Evolutionary conservation across 2,113 vertebrate species (phyloP), one percentile per base, ranked within the genome.

Genomic region (Collichthys lucidus): DNA sequence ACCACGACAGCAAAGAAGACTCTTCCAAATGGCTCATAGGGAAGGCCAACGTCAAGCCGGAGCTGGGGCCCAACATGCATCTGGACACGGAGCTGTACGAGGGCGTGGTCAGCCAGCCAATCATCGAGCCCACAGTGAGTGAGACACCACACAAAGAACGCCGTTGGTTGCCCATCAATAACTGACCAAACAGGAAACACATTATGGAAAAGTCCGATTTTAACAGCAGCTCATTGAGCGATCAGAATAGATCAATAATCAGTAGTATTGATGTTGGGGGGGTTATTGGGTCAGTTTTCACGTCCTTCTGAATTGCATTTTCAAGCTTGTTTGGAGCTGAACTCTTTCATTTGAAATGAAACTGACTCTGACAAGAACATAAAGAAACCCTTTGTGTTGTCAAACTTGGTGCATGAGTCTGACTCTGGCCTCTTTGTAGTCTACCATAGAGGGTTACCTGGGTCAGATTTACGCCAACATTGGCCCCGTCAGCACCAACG

Each of bases 391-490:
- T 17, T 29, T 11, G 22, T 26, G 9, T 3, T 10, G 50, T 53
- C 10, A 10, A 53, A 26, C 24, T 2, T 31, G 24, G 24, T 17
- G 10, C 53, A 12, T 59, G 44, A 35, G 35, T 11, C 22, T 47
- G 40, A 46, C 5, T 0, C 11, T 4, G 3, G 35, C n/a, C 19
- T 22, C 20, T 22, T 0, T 31, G 17, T 14, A 91, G 93, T 22
- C 72, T 0, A 5, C 0, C 16, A 8, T 64, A 77, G 71, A 26
- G 0, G 93, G 89, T 1, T 92, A 86, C 83, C 90, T 88, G 0
- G 93, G 93, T 11, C 92, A 94, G 82, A 92, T 94, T 82, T 74
- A 83, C 3, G 88, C 93, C 76, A 94, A 92, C 83, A 90, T 94
- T 5, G 93, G 92, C 4, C 80, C 90, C 3, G 3, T 83, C 11